phyloP scores from a whole-genome alignment of 2,113 vertebrate species.

The Paraplagusia blochii region DNA sequence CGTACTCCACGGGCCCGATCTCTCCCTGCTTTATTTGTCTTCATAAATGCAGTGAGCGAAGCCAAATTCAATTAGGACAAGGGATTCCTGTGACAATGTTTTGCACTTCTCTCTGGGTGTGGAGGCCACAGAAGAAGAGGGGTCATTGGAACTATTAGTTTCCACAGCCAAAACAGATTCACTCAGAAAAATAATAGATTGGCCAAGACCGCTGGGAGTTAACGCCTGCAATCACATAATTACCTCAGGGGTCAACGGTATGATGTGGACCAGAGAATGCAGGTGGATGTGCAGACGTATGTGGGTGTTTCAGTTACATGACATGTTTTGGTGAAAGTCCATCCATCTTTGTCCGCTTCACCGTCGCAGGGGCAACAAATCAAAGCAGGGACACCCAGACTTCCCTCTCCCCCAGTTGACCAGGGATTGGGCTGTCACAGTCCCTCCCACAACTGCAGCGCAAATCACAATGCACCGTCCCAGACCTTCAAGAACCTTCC shows the following conservation, averaged over 20 bases:
- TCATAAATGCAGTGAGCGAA: background rate
- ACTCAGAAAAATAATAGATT: slow-evolving; percentile 11
- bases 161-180: slow-evolving; percentile 26
- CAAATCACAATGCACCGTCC: no score
- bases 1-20: background rate
- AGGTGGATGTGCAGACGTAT: background rate
- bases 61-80: background rate
- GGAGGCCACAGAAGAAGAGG: slow-evolving; percentile 18
- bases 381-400: no score
- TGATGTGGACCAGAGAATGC: background rate
- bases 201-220: slow-evolving; percentile 9
- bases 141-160: slow-evolving; percentile 43
- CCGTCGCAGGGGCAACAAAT: no score
- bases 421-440: no score
- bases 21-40: background rate
- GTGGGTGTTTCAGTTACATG: background rate
- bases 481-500: no score
- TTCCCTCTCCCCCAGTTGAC: no score
- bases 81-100: slow-evolving; percentile 14
- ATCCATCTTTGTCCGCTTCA: no score
- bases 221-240: slow-evolving; percentile 24
- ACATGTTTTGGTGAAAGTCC: slow-evolving; percentile 14
- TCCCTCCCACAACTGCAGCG: no score
- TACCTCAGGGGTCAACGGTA: background rate
- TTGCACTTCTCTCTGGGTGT: slow-evolving; percentile 24